Conservation (phyloP, 2,888 invertebrate species). For the Drosophila nr. perissopoda region DNA sequence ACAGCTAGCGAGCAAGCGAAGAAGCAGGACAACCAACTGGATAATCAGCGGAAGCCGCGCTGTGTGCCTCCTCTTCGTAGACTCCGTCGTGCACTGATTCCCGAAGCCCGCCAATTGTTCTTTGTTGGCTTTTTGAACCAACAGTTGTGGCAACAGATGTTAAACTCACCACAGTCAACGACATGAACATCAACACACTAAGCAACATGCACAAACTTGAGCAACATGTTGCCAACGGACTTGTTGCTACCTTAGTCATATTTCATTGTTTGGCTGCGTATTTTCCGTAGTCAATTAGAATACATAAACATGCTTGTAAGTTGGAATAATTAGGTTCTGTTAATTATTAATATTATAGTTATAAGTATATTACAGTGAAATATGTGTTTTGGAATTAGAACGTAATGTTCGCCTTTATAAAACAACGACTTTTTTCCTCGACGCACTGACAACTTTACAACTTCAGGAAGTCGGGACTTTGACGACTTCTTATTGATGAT, state of each 20-base stretch:
- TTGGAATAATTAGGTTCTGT: no score
- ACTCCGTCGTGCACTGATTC: constrained; percentile 60
- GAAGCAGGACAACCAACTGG: constrained; percentile 14
- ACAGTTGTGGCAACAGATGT: constrained; percentile 5
- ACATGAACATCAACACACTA: not conserved
- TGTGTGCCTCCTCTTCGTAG: constrained; percentile 62
- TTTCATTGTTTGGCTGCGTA: not conserved
- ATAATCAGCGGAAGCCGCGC: constrained; percentile 52
- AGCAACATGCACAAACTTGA: not conserved
- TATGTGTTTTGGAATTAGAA: no score
- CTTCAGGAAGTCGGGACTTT: no score
- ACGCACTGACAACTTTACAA: no score
- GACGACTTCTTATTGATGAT: no score
- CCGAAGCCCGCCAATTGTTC: constrained; percentile 33
- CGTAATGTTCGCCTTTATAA: no score
- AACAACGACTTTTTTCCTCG: no score
- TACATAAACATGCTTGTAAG: not conserved
- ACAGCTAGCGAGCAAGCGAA: not conserved
- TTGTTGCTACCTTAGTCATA: constrained; percentile 40
- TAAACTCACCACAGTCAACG: constrained; percentile 42
- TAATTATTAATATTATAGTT: no score
- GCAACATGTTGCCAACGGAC: constrained; percentile 65
- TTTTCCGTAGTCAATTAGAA: not conserved
- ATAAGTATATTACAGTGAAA: no score
- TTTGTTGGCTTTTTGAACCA: constrained; percentile 24